Conservation (phyloP, 53 echinoderm and acorn worm species). For the Holothuria leucospilota region DNA sequence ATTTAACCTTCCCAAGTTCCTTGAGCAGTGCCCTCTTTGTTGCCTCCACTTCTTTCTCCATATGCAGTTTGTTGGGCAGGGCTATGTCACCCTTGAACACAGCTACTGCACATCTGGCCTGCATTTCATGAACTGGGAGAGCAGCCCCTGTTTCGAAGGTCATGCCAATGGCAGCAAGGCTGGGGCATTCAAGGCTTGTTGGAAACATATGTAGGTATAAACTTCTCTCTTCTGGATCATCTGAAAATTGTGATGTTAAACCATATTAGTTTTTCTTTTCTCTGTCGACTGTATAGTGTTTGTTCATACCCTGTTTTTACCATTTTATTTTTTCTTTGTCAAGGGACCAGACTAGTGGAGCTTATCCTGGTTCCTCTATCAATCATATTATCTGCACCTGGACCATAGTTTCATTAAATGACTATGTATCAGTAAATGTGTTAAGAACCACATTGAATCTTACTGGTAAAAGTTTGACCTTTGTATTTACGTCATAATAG, state of each 20-base stretch:
- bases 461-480: too few species aligned
- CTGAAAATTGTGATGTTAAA: not conserved
- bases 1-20: slow-evolving; percentile 1
- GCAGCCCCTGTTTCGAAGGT: slow-evolving; percentile 21
- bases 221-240: slow-evolving; percentile 36
- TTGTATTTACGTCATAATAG: too few species aligned
- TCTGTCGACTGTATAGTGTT: too few species aligned
- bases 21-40: not conserved
- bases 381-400: too few species aligned
- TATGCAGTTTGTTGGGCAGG: slow-evolving; percentile 39
- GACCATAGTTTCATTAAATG: too few species aligned
- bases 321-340: too few species aligned
- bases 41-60: not conserved
- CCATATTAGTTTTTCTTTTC: too few species aligned
- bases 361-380: too few species aligned
- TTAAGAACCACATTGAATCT: too few species aligned
- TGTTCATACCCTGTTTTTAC: too few species aligned
- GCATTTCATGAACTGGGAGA: slow-evolving; percentile 56
- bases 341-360: too few species aligned
- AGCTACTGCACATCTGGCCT: slow-evolving; percentile 59
- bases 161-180: slow-evolving; percentile 62
- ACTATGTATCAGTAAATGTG: too few species aligned
- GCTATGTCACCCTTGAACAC: slow-evolving; percentile 53
- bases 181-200: slow-evolving; percentile 44
- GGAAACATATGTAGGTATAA: slow-evolving; percentile 63